Evolutionary conservation across 2,113 vertebrate species (phyloP), one percentile per base, ranked within the genome.

Genomic region (Callipepla squamata): DNA sequence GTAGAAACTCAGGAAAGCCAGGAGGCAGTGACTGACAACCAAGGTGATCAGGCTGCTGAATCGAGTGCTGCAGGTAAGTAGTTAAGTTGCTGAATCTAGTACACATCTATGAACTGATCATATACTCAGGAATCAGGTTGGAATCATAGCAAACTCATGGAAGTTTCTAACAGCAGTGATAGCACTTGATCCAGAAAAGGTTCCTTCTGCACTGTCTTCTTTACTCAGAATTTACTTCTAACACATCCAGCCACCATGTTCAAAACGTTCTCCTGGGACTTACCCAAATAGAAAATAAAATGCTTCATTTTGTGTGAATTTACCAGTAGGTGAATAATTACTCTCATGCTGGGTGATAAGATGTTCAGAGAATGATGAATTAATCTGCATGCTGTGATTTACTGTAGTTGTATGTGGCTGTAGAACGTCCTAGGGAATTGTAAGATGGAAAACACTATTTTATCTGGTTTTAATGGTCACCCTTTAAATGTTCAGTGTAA

Each of bases 31-130:
- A 30, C 47, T 66, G 85, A 94, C 1, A 2, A 55, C 8, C 80
- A 89, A 15, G 94, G 50, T 42, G 30, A 44, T 26, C 48, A 85
- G 25, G 58, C 4, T 83, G 61, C 83, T 74, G 87, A 91, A 87
- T 78, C 85, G 42, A 92, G 45, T 78, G 15, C 92, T 94, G 32
- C 72, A 67, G 53, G 97, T 96, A 79, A 91, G 62, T 55, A 62
- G 28, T 38, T 51, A 38, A 32, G 11, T 23, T 48, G 82, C 69
- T 57, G 3, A 19, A 58, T 80, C 79, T 87, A 1, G 0, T 76
- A 32, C 13, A 58, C 36, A 32, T 50, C 48, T 77, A 0, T 57
- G 36, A 59, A 53, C 28, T 69, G 42, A 47, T 75, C 12, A 20
- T 57, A 11, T 51, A 25, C 16, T 84, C 47, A 65, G 47, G 36